A percentile compares a stretch with the other conserved stretches of the same genome.
Evolutionary conservation across 64 coral and sea anemone genomes (phyloP).

Genomic region (Dendrophyllia cribrosa): DNA sequence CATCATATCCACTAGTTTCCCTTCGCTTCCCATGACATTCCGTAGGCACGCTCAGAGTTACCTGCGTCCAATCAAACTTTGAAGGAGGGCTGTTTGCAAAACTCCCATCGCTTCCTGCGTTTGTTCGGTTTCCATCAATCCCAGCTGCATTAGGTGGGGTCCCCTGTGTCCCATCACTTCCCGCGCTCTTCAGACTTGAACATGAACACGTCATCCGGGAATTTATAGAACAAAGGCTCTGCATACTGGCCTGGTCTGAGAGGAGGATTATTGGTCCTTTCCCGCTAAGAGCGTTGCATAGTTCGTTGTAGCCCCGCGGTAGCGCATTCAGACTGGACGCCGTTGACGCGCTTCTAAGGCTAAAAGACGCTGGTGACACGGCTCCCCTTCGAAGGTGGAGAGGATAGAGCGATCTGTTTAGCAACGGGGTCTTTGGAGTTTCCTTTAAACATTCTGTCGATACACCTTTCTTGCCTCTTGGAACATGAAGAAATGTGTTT

Average conservation of each 20-base stretch:
- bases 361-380: slow-evolving; percentile 86
- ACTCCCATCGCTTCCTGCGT: slow-evolving; percentile 8
- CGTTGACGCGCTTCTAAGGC: slow-evolving; percentile 88
- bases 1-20: neutral
- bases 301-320: slow-evolving; percentile 61
- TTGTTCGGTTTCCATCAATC: neutral
- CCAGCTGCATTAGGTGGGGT: neutral
- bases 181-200: slow-evolving; percentile 40
- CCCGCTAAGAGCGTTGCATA: slow-evolving; percentile 39
- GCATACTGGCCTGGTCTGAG: slow-evolving; percentile 74
- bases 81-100: neutral
- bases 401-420: slow-evolving; percentile 47
- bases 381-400: slow-evolving; percentile 84
- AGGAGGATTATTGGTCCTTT: slow-evolving; percentile 86
- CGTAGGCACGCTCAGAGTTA: slow-evolving; percentile 3
- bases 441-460: slow-evolving; percentile 8
- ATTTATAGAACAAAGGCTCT: slow-evolving; percentile 80
- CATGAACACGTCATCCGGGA: slow-evolving; percentile 77
- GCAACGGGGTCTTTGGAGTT: slow-evolving; percentile 1
- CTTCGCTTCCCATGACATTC: slow-evolving; percentile 13
- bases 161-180: slow-evolving; percentile 33
- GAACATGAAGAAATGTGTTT: slow-evolving; percentile 11
- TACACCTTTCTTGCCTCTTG: neutral
- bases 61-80: neutral
- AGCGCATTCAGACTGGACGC: slow-evolving; percentile 76